Evolutionary conservation across 2,888 invertebrate species (phyloP).

Genomic region (Metacarcinus magister): DNA sequence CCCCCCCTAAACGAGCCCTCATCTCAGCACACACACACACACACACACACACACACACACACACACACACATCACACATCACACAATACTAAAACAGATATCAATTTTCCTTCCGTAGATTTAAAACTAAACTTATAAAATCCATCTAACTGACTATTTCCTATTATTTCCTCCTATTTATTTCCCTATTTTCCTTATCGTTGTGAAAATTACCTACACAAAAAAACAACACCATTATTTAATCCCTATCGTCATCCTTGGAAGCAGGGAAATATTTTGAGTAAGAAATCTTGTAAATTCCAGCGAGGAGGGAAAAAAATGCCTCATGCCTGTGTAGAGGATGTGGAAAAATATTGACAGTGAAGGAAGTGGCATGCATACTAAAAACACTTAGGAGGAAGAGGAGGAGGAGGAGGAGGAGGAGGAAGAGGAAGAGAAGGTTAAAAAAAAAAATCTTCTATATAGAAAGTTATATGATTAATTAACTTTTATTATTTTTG

Average conservation of each 20-base stretch:
- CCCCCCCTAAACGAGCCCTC: neutral
- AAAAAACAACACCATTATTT: neutral
- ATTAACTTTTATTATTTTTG: neutral
- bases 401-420: neutral
- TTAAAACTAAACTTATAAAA: too few species aligned
- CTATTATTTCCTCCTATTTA: too few species aligned
- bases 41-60: constrained; percentile 48
- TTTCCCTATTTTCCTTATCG: too few species aligned
- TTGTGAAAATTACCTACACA: neutral
- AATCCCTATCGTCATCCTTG: neutral
- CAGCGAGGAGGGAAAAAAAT: neutral
- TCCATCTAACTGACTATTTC: too few species aligned
- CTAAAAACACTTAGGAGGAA: neutral
- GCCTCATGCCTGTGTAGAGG: neutral
- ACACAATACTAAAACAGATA: neutral
- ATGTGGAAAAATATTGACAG: constrained; percentile 28
- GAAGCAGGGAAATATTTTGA: neutral
- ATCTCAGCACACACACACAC: neutral
- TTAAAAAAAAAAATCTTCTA: neutral
- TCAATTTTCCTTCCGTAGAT: too few species aligned
- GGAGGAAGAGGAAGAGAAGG: neutral
- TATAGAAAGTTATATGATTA: neutral
- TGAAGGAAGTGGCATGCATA: neutral
- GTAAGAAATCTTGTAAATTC: neutral
- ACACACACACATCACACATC: constrained; percentile 42